These are phyloP conservation scores for Pungitius pungitius DNA, from an alignment of 2,113 vertebrate genomes.

Conservation along the genomic window DNA sequence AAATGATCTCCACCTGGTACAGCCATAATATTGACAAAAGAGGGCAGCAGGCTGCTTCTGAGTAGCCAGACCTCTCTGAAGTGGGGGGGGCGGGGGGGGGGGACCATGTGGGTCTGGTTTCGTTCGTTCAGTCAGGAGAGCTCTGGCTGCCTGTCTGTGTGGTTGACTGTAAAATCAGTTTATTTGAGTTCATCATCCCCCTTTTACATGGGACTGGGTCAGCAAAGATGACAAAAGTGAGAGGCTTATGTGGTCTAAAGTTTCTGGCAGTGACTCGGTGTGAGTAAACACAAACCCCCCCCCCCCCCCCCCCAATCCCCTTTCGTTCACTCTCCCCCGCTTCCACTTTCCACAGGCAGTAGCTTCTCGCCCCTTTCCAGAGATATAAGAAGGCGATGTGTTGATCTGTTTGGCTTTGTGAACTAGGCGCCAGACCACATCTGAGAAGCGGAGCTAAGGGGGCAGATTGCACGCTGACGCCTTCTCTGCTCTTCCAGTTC, in stretches of 20 bases:
- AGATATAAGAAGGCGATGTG: slow-evolving; percentile 84
- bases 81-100: background rate
- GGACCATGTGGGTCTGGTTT: slow-evolving; percentile 59
- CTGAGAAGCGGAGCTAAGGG: slow-evolving; percentile 84
- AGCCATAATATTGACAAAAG: slow-evolving; percentile 74
- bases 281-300: slow-evolving; percentile 77
- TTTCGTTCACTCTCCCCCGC: slow-evolving; percentile 26
- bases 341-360: slow-evolving; percentile 26
- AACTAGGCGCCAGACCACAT: slow-evolving; percentile 93
- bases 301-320: background rate
- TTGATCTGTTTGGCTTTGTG: slow-evolving; percentile 85
- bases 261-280: slow-evolving; percentile 74
- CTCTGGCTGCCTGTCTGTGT: slow-evolving; percentile 64
- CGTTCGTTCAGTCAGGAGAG: slow-evolving; percentile 55
- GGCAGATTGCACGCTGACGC: slow-evolving; percentile 80
- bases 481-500: slow-evolving; percentile 56
- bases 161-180: slow-evolving; percentile 78
- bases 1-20: slow-evolving; percentile 29
- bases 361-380: slow-evolving; percentile 58
- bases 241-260: slow-evolving; percentile 75
- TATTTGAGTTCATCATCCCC: slow-evolving; percentile 82
- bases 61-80: slow-evolving; percentile 30
- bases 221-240: slow-evolving; percentile 79
- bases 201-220: slow-evolving; percentile 79
- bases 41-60: slow-evolving; percentile 77